Evolutionary conservation across 2,888 invertebrate genomes (phyloP), one percentile per base, ranked within the genome.

Genomic region (Hoplodrina ambigua): DNA sequence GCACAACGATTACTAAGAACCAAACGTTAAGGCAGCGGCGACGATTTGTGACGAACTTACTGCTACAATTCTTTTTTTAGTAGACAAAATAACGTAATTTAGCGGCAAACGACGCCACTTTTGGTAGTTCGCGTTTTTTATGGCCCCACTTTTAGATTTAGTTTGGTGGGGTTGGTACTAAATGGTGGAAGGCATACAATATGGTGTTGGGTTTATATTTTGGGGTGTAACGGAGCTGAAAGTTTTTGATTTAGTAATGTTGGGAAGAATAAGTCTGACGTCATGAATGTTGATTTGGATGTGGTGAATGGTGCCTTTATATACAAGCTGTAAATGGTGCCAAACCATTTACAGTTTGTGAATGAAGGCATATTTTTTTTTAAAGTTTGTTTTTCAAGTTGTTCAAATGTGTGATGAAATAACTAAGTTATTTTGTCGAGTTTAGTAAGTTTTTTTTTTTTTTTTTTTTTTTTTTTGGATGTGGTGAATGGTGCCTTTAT

Each of bases 1-100:
- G 88, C 85, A 88, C 87, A 86, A 84, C 92, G 94, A 93, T 93
- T 93, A 93, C 92, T 88, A 87, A 92, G 90, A 88, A 88, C 90
- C 90, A 87, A 91, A 90, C 90, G 92, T 86, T 89, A 88, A 89
- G 87, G 88, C 87, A 85, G 85, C 85, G 82, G 85, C 86, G 82
- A 87, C 90, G 89, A 88, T 89, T 89, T 88, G 89, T 87, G 87
- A 86, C 85, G 63, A 76, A 83, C 82, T 75, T 75, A 37, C 67
- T 49, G 76, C 75, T 65, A 85, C 85, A 74, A 75, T 85, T 84
- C 82, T 86, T 83, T 82, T 85, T 86, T 83, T 81, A 85, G 85
- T 82, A 82, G 83, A 83, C 86, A 85, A 87, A 86, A 86, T 86
- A 83, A 84, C 72, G 83, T 84, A 83, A 84, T 83, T 86, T 85